Percentiles rank a stretch among this genome's conserved stretches.
These are phyloP conservation scores for Venusia cambrica DNA, from an alignment of 2,888 invertebrate genomes.

Conservation along the genomic window DNA sequence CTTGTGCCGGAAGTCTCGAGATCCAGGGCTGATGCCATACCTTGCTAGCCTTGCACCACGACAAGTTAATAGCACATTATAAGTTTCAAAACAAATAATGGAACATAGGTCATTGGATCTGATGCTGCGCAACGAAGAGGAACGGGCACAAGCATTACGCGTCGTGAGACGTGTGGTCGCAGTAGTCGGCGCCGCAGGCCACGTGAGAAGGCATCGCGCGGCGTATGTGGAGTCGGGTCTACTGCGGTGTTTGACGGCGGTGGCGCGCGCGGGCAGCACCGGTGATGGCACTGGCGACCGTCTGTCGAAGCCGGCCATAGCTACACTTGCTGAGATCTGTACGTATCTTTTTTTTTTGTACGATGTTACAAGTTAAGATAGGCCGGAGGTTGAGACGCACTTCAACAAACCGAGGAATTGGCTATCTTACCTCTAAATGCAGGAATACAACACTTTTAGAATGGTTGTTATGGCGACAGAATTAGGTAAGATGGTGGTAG, in stretches of 20 bases:
- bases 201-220: conserved; percentile 85
- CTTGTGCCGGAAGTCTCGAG: too few relatives aligned
- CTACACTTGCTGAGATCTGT: conserved; percentile 94
- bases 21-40: too few relatives aligned
- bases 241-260: conserved; percentile 89
- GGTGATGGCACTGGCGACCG: conserved; percentile 88
- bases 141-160: conserved; percentile 94
- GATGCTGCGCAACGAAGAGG: conserved; percentile 94
- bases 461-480: too few relatives aligned
- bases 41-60: too few relatives aligned
- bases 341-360: conserved; percentile 36
- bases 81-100: too few relatives aligned
- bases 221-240: conserved; percentile 88
- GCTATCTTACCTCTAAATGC: too few relatives aligned
- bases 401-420: too few relatives aligned
- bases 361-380: too few relatives aligned
- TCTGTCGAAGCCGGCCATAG: conserved; percentile 91
- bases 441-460: too few relatives aligned
- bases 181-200: conserved; percentile 77
- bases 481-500: too few relatives aligned
- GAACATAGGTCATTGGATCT: conserved; percentile 90
- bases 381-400: too few relatives aligned
- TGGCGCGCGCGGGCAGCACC: conserved; percentile 87
- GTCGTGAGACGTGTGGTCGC: conserved; percentile 84
- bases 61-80: too few relatives aligned